A percentile compares a stretch with the other conserved stretches of the same genome.
Conservation (phyloP, 2,113 vertebrate species). For the Brachyistius frenatus region DNA sequence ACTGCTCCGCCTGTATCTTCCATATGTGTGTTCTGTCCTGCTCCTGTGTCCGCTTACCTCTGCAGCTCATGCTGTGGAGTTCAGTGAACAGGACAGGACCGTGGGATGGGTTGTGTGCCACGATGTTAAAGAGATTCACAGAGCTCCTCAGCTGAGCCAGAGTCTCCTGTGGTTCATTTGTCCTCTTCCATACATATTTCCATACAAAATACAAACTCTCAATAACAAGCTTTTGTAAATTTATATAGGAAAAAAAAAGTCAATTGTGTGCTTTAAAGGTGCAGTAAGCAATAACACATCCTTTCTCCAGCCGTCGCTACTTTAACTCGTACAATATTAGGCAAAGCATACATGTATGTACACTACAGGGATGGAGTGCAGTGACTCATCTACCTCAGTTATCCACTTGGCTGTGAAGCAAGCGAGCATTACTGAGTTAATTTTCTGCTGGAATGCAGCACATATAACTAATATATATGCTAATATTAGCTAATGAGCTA, state of each 20-base stretch:
- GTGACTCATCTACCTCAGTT: too few species aligned
- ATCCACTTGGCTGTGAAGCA: too few species aligned
- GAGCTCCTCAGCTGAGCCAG: background rate
- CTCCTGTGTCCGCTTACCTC: slow-evolving; percentile 15
- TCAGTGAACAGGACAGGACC: slow-evolving; percentile 13
- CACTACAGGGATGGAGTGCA: too few species aligned
- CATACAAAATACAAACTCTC: background rate
- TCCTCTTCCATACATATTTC: background rate
- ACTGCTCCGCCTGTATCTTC: slow-evolving; percentile 14
- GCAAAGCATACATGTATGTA: too few species aligned
- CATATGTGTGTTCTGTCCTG: background rate
- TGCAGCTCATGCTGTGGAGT: slow-evolving; percentile 13
- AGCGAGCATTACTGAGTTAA: too few species aligned
- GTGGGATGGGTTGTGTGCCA: background rate
- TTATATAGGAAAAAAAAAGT: background rate
- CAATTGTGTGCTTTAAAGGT: too few species aligned
- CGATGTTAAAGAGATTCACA: slow-evolving; percentile 14
- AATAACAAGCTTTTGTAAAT: background rate
- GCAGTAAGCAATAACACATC: too few species aligned
- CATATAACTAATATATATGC: too few species aligned
- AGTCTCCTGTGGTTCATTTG: background rate
- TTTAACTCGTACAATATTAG: too few species aligned
- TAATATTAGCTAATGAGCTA: too few species aligned
- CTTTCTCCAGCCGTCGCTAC: too few species aligned
- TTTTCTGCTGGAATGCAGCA: too few species aligned